Conservation (phyloP, 2,888 invertebrate species). For the Neuroscelio doddi region DNA sequence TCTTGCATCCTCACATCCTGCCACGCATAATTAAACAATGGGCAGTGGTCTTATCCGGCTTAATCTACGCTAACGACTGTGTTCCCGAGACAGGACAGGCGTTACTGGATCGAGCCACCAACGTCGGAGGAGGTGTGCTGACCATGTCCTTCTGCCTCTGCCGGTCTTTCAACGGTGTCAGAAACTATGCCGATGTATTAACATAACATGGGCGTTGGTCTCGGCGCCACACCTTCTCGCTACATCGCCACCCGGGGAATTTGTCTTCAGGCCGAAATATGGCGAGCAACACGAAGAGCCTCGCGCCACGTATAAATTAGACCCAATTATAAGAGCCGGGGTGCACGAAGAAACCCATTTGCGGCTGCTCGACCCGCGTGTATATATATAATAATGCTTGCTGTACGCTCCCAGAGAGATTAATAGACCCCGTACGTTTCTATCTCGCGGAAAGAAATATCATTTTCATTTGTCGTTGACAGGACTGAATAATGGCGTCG, state of each 20-base stretch:
- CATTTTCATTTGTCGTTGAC: constrained; percentile 39
- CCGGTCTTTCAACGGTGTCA: constrained; percentile 44
- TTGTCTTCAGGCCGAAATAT: constrained; percentile 56
- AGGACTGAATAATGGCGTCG: constrained; percentile 29
- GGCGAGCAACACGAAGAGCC: constrained; percentile 48
- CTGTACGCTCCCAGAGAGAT: constrained; percentile 23
- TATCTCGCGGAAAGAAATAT: constrained; percentile 41
- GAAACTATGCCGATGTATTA: constrained; percentile 55
- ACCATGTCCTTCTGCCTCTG: constrained; percentile 34
- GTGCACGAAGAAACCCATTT: constrained; percentile 43
- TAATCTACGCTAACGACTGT: constrained; percentile 58
- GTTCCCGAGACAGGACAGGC: constrained; percentile 30
- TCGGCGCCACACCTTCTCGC: constrained; percentile 54
- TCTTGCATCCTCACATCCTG: constrained; percentile 13
- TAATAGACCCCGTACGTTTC: constrained; percentile 40
- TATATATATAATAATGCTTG: constrained; percentile 31
- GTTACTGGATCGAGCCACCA: constrained; percentile 38
- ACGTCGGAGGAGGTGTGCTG: constrained; percentile 35
- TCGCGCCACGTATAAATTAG: constrained; percentile 46
- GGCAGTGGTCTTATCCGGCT: constrained; percentile 55
- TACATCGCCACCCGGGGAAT: constrained; percentile 52
- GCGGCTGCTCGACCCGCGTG: constrained; percentile 20
- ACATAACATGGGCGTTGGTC: constrained; percentile 68
- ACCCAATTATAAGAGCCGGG: constrained; percentile 45
- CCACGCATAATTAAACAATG: constrained; percentile 54